These are phyloP conservation scores for Erinaceus europaeus DNA, from an alignment of 2,113 vertebrate species.

Conservation along the genomic window DNA sequence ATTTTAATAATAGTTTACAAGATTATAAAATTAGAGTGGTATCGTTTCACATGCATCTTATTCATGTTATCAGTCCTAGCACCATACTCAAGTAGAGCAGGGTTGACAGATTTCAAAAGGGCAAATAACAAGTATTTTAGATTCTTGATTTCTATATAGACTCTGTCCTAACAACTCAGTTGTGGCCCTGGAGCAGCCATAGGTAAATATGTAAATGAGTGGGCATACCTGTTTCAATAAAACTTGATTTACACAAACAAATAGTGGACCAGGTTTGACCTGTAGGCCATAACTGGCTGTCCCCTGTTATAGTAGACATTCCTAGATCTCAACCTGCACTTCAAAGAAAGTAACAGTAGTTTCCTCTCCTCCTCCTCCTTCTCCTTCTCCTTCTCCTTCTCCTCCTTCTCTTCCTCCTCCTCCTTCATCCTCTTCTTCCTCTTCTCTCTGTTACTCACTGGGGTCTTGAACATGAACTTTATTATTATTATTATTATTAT, in stretches of 20 bases:
- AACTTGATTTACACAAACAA: conserved; percentile 36
- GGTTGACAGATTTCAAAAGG: not conserved
- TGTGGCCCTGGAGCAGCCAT: not conserved
- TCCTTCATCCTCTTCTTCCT: no score
- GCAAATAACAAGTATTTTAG: not conserved
- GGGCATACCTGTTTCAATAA: not conserved
- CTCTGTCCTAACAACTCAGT: not conserved
- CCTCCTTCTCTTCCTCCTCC: no score
- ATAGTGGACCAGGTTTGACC: not conserved
- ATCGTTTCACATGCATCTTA: not conserved
- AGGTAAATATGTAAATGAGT: not conserved
- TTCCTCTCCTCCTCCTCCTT: no score
- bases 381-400: no score
- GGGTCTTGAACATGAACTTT: no score
- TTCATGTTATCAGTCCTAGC: not conserved
- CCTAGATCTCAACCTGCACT: not conserved
- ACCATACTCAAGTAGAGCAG: not conserved
- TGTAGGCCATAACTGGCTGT: not conserved
- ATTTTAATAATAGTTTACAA: no score
- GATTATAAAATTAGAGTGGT: no score
- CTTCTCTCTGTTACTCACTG: no score
- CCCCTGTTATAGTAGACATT: not conserved
- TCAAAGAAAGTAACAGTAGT: not conserved
- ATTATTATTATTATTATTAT: no score
- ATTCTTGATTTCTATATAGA: not conserved